phyloP scores from a whole-genome alignment of 2,888 invertebrate species.

The Cynaeus angustus region DNA sequence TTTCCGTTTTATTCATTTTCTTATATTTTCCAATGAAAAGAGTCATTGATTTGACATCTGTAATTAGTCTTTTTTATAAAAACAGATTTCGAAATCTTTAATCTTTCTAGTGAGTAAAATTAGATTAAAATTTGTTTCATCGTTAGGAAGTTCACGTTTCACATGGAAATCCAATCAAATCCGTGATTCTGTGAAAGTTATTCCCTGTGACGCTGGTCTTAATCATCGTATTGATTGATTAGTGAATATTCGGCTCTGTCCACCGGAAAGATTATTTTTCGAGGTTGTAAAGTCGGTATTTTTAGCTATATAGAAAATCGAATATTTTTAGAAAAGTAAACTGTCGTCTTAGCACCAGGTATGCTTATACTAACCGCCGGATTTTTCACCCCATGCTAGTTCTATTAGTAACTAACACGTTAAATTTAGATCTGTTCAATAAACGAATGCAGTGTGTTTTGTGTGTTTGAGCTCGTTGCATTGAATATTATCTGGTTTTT shows the following conservation, averaged over 20 bases:
- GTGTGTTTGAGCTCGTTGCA: slow-evolving; percentile 1
- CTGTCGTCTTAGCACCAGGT: neutral
- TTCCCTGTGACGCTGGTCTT: too few relatives aligned
- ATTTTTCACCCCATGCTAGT: slow-evolving; percentile 19
- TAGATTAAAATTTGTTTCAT: too few relatives aligned
- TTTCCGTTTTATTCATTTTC: too few relatives aligned
- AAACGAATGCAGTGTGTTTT: slow-evolving; percentile 14
- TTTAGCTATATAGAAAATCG: neutral
- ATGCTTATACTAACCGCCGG: neutral
- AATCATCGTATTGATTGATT: too few relatives aligned
- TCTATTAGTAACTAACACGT: neutral
- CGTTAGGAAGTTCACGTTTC: too few relatives aligned
- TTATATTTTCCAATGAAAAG: too few relatives aligned
- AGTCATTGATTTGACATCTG: too few relatives aligned
- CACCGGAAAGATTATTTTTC: neutral
- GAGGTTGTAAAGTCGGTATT: neutral
- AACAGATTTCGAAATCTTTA: too few relatives aligned
- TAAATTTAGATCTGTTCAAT: slow-evolving; percentile 11
- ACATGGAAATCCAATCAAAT: too few relatives aligned
- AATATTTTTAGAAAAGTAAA: slow-evolving; percentile 12
- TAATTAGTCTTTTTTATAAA: too few relatives aligned
- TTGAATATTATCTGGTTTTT: slow-evolving; percentile 1
- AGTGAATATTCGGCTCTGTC: neutral
- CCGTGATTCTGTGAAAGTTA: too few relatives aligned
- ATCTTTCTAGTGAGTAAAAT: too few relatives aligned